These are phyloP conservation scores for Anarhynchus alexandrinus DNA, from an alignment of 2,113 vertebrate genomes.

Conservation along the genomic window DNA sequence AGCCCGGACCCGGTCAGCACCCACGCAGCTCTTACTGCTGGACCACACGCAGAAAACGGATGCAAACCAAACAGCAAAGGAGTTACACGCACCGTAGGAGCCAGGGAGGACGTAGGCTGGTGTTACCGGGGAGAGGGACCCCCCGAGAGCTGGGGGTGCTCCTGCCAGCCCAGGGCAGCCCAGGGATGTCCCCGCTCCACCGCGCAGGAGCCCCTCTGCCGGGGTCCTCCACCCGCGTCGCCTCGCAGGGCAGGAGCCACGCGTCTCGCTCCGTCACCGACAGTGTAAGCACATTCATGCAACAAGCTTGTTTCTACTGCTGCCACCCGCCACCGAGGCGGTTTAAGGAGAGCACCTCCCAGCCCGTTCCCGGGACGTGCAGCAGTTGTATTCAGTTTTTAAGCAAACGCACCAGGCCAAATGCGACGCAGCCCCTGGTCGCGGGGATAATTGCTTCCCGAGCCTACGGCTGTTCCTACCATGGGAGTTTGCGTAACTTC, in stretches of 20 bases:
- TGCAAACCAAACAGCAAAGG: not conserved
- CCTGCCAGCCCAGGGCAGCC: not conserved
- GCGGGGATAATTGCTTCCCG: not conserved
- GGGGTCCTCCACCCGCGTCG: not conserved
- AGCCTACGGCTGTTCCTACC: not conserved
- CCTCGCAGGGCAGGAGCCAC: not conserved
- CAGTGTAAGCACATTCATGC: not conserved
- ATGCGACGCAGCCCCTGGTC: not conserved
- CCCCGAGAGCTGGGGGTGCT: not conserved
- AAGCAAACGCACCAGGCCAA: not conserved
- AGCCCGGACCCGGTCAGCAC: not conserved
- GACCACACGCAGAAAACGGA: not conserved
- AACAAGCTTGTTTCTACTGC: not conserved
- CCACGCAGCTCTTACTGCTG: not conserved
- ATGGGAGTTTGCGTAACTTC: accelerated
- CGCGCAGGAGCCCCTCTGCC: not conserved
- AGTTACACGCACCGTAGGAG: accelerated
- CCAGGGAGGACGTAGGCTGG: not conserved
- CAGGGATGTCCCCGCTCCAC: not conserved
- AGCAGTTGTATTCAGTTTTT: accelerated
- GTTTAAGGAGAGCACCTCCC: not conserved
- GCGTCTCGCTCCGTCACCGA: accelerated
- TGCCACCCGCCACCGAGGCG: accelerated
- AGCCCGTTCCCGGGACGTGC: not conserved
- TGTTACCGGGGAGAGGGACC: not conserved